These are phyloP conservation scores for Cosmorhoe ocellata DNA, from an alignment of 2,888 invertebrate species.

Conservation along the genomic window DNA sequence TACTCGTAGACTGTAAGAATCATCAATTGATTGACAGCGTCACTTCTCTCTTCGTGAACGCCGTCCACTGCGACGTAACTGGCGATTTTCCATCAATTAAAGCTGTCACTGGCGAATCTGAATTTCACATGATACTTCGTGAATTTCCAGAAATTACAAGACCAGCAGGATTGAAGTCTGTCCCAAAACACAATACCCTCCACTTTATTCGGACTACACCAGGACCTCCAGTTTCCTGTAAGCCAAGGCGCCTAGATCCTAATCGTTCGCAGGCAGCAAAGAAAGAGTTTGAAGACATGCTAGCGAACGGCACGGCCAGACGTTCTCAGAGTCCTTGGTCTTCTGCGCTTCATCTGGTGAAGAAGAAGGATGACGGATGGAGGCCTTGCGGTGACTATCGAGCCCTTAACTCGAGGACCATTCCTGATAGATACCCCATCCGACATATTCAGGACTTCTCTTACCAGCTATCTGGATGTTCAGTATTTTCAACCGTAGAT, in stretches of 20 bases:
- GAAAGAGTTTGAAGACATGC: no score
- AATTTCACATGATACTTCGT: background rate
- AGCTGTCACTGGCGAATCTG: background rate
- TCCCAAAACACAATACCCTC: background rate
- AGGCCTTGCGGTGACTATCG: conserved; percentile 2
- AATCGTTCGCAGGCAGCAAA: background rate
- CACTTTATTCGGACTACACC: background rate
- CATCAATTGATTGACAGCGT: background rate
- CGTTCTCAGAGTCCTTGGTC: conserved; percentile 1
- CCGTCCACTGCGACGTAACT: background rate
- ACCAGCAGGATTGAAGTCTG: background rate
- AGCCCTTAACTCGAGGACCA: background rate
- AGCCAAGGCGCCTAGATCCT: background rate
- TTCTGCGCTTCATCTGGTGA: background rate
- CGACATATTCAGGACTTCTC: background rate
- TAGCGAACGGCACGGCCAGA: background rate
- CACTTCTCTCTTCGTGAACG: background rate
- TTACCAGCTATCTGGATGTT: no score
- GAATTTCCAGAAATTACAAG: background rate
- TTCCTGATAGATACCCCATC: conserved; percentile 1
- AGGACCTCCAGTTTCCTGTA: background rate
- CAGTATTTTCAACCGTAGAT: background rate
- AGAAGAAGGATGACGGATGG: no score
- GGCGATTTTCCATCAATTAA: background rate
- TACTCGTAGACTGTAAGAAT: conserved; percentile 1